Evolutionary conservation across 2,888 invertebrate genomes (phyloP), one percentile per base, ranked within the genome.

Genomic region (Drosophila neotestacea): DNA sequence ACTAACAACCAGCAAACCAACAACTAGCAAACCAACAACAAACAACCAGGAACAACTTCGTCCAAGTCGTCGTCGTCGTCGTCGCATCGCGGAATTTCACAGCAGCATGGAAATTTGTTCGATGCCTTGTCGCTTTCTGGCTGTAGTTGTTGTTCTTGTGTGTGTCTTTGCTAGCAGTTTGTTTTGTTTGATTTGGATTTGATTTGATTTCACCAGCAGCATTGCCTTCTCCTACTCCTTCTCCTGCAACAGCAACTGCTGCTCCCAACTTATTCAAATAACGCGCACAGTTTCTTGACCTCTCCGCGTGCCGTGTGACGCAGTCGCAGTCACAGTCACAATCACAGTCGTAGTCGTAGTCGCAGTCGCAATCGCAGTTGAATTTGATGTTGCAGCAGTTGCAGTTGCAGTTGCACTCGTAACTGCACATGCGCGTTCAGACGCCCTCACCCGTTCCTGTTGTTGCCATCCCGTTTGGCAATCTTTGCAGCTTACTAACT

Each of bases 31-130:
- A 51, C 55, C 38, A 66, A 38, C 63, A 56, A 51, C 44, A 28
- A 73, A 34, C 44, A 44, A 47, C 30, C 51, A 46, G 42, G 55
- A 85, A 69, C 75, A 69, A 81, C 87, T 81, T 81, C 68, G 64
- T 48, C 47, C 34, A 50, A 51, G 68, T 58, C 56, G 66, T 51
- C 64, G 76, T 58, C 56, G 66, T 51, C 64, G 76, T 81, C 69
- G 69, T 70, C 73, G 76, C 79, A 79, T 65, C 76, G 77, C 65
- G 85, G 90, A 88, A 90, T 90, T 88, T 89, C 77, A 84, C 89
- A 89, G 85, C 90, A 81, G 85, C 89, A 90, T 90, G 90, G 90
- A 89, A 90, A 89, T 89, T 89, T 89, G 90, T 89, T 89, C 88
- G 79, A 86, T 81, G 82, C 77, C 79, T 79, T 90, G 90, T 90